Percentiles rank a stretch among this genome's conserved stretches.
Conservation (phyloP, 2,113 vertebrate species). For the Salvator merianae region DNA sequence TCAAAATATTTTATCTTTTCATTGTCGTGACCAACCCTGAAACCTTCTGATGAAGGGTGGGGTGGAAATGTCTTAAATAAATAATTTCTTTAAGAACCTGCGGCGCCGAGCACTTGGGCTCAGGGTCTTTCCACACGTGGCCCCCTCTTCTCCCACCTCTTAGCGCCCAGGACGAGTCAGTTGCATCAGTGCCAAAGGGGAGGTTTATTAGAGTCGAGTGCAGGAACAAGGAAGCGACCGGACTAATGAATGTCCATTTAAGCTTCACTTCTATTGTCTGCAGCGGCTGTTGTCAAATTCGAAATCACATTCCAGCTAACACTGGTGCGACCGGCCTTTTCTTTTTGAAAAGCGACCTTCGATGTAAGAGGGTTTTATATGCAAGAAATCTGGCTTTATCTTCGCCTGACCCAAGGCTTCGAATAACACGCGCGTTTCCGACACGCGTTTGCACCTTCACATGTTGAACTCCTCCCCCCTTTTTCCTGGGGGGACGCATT, state of each 20-base stretch:
- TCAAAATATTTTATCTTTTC: too few relatives aligned
- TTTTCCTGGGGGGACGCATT: too few relatives aligned
- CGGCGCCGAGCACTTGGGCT: too few relatives aligned
- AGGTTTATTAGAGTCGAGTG: not conserved
- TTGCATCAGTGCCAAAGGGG: too few relatives aligned
- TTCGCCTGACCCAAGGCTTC: not conserved
- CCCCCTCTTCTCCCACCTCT: too few relatives aligned
- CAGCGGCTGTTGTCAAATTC: not conserved
- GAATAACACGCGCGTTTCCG: not conserved
- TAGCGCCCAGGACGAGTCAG: not conserved
- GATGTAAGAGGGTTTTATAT: too few relatives aligned
- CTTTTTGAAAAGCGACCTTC: not conserved
- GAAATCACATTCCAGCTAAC: not conserved
- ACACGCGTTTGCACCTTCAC: not conserved
- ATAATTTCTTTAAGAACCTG: too few relatives aligned
- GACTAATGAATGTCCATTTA: not conserved
- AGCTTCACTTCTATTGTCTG: not conserved
- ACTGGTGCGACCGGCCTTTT: not conserved
- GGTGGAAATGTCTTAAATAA: not conserved
- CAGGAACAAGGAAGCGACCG: not conserved
- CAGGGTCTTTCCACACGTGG: not conserved
- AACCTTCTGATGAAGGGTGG: not conserved
- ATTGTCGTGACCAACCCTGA: not conserved
- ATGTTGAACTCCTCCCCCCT: too few relatives aligned
- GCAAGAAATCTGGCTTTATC: too few relatives aligned